Percentiles rank a stretch among this genome's conserved stretches.
Conservation (phyloP, 2,888 invertebrate genomes). For the Morpho helenor region DNA sequence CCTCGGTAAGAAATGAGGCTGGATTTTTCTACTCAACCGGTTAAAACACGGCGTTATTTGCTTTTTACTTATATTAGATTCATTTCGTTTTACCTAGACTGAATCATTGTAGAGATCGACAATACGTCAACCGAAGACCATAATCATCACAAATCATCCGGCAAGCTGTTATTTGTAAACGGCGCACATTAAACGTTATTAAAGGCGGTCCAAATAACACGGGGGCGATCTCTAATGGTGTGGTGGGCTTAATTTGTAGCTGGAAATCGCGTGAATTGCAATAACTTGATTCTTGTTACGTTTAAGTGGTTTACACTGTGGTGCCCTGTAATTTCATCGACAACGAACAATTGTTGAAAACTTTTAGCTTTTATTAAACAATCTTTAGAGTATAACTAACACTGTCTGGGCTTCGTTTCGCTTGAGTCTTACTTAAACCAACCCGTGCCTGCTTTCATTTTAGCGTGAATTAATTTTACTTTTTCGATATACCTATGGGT, state of each 20-base stretch:
- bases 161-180: constrained; percentile 47
- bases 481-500: no score
- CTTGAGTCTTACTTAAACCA: no score
- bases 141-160: constrained; percentile 7
- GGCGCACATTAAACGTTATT: constrained; percentile 50
- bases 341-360: no score
- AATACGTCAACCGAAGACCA: constrained; percentile 3
- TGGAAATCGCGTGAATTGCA: constrained; percentile 39
- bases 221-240: constrained; percentile 26
- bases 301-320: constrained; percentile 7
- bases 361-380: no score
- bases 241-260: constrained; percentile 41
- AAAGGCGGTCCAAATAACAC: constrained; percentile 49
- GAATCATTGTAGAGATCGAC: neutral
- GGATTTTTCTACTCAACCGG: no score
- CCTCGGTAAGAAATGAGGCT: no score
- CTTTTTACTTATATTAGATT: neutral
- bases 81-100: neutral
- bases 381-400: no score
- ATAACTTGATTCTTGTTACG: constrained; percentile 42
- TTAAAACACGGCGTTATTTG: no score
- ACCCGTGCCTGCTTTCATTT: no score
- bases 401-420: no score
- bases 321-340: neutral
- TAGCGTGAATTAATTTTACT: no score